A percentile compares a stretch with the other conserved stretches of the same genome.
phyloP scores from a whole-genome alignment of 2,888 invertebrate genomes.

The Agelastica alni region DNA sequence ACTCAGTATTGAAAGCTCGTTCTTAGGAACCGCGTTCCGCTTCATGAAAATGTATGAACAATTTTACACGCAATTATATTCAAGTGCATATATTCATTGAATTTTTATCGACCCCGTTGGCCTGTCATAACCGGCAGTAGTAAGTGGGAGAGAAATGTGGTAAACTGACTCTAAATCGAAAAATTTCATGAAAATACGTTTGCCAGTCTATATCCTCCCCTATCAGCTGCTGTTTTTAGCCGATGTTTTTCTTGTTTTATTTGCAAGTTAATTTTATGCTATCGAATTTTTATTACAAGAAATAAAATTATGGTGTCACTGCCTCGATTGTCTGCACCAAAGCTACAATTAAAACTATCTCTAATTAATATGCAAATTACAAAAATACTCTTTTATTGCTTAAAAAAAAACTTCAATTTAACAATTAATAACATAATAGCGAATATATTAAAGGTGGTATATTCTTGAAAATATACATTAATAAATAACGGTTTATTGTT shows the following conservation, averaged over 20 bases:
- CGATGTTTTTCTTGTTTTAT: background rate
- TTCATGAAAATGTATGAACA: constrained; percentile 20
- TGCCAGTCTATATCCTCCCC: constrained; percentile 20
- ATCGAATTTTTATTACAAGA: background rate
- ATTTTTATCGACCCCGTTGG: constrained; percentile 24
- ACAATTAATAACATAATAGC: too few species aligned
- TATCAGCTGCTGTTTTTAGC: background rate
- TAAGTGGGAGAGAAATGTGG: constrained; percentile 44
- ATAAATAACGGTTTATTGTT: too few species aligned
- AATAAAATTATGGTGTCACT: too few species aligned
- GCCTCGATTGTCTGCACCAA: too few species aligned
- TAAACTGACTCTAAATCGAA: constrained; percentile 48
- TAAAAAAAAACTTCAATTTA: too few species aligned
- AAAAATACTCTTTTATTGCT: too few species aligned
- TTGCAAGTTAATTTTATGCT: background rate
- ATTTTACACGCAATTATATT: constrained; percentile 29
- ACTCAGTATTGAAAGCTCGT: too few species aligned
- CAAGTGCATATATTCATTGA: constrained; percentile 30
- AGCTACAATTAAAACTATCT: too few species aligned
- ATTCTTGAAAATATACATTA: too few species aligned
- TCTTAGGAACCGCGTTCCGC: background rate
- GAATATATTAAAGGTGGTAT: too few species aligned
- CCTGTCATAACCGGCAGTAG: constrained; percentile 34
- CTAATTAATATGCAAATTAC: too few species aligned
- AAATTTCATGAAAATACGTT: constrained; percentile 46